A percentile compares a stretch with the other conserved stretches of the same genome.
Conservation (phyloP, 2,888 invertebrate genomes). For the Scelioninae gen. 1 region DNA sequence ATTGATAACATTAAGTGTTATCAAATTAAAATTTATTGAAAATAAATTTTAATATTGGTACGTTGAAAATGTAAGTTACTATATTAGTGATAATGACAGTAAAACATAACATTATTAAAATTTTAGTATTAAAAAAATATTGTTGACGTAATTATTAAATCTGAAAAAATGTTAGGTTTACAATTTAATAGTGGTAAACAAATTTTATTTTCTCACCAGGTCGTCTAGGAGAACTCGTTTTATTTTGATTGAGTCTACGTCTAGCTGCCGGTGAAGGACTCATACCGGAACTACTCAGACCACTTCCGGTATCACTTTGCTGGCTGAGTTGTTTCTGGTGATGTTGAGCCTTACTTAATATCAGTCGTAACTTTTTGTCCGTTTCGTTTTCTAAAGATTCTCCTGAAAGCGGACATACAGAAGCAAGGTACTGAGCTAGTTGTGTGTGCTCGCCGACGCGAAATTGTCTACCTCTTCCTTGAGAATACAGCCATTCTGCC, state of each 20-base stretch:
- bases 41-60: too few relatives aligned
- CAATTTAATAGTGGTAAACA: too few relatives aligned
- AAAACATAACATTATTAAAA: too few relatives aligned
- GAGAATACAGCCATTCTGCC: conserved; percentile 98
- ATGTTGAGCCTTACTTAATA: conserved; percentile 95
- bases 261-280: conserved; percentile 85
- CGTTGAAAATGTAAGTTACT: too few relatives aligned
- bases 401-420: conserved; percentile 94
- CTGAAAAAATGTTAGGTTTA: too few relatives aligned
- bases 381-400: conserved; percentile 93
- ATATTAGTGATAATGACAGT: too few relatives aligned
- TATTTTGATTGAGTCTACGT: conserved; percentile 84
- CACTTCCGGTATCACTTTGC: conserved; percentile 85
- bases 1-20: too few relatives aligned
- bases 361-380: conserved; percentile 93
- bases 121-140: too few relatives aligned
- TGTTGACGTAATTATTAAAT: too few relatives aligned
- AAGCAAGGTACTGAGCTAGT: conserved; percentile 92
- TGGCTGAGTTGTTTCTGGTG: conserved; percentile 93
- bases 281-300: conserved; percentile 79
- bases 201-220: conserved; percentile 80
- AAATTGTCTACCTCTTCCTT: conserved; percentile 95
- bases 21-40: too few relatives aligned
- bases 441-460: conserved; percentile 93
- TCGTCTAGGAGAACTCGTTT: conserved; percentile 85